Conservation (phyloP, 2,888 invertebrate genomes). For the Xanthorhoe spadicearia region DNA sequence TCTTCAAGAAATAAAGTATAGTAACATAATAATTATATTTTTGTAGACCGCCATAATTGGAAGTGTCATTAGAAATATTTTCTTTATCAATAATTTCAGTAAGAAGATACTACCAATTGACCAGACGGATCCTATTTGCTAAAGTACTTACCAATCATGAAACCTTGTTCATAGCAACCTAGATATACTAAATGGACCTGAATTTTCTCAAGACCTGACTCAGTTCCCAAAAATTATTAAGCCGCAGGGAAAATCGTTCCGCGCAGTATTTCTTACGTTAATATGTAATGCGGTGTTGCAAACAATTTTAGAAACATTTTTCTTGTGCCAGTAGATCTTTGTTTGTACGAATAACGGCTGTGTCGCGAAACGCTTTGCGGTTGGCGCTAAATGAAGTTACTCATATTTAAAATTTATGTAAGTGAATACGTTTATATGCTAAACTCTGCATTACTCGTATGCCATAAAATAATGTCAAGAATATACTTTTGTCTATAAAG, state of each 20-base stretch:
- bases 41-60: background rate
- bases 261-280: conserved; percentile 17
- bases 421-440: too few relatives aligned
- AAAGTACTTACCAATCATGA: conserved; percentile 6
- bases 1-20: too few relatives aligned
- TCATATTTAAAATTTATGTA: background rate
- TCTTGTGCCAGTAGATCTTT: conserved; percentile 7
- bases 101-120: background rate
- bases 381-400: background rate
- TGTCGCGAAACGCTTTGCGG: background rate
- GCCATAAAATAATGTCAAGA: too few relatives aligned
- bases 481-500: too few relatives aligned
- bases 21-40: background rate
- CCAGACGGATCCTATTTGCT: background rate
- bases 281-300: conserved; percentile 20
- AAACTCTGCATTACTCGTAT: too few relatives aligned
- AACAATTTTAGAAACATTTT: conserved; percentile 19
- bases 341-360: conserved; percentile 4
- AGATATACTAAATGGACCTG: background rate
- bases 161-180: conserved; percentile 3
- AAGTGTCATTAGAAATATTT: background rate
- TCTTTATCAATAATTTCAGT: background rate
- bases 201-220: background rate
- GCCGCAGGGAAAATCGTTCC: conserved; percentile 9
- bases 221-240: conserved; percentile 18